Conservation (phyloP, 2,888 invertebrate genomes). For the Parapristionchus giblindavisi region DNA sequence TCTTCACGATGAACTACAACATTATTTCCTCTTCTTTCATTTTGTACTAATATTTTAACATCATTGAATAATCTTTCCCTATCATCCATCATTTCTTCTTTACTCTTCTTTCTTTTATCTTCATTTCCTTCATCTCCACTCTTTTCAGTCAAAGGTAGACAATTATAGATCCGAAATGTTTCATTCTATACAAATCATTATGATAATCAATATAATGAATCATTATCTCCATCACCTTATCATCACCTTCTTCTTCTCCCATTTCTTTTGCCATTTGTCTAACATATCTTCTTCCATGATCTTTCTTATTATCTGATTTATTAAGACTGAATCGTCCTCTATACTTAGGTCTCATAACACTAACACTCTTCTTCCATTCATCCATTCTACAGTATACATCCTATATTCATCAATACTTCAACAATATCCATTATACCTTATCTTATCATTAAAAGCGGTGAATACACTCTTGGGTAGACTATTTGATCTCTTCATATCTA, state of each 20-base stretch:
- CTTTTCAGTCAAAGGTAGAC: not conserved
- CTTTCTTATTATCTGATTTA: not conserved
- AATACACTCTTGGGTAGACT: constrained; percentile 3
- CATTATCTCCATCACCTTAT: not conserved
- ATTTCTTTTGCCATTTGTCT: not conserved
- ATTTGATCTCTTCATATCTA: constrained; percentile 7
- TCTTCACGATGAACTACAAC: too few relatives aligned
- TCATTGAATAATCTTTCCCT: too few relatives aligned
- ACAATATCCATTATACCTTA: not conserved
- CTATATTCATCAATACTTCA: not conserved
- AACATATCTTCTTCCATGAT: not conserved
- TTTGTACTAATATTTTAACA: too few relatives aligned
- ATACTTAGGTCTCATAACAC: not conserved
- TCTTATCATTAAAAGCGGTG: not conserved
- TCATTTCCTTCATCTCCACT: not conserved
- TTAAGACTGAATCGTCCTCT: constrained; percentile 26
- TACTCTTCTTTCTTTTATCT: not conserved
- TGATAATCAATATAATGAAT: not conserved
- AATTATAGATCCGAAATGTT: not conserved
- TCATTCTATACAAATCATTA: not conserved
- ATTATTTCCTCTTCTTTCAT: too few relatives aligned
- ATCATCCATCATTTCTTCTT: too few relatives aligned
- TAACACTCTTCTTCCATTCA: constrained; percentile 10
- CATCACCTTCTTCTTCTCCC: constrained; percentile 8
- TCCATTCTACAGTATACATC: constrained; percentile 1